A percentile compares a stretch with the other conserved stretches of the same genome.
Conservation (phyloP, 2,888 invertebrate species). For the Nemurella pictetii region DNA sequence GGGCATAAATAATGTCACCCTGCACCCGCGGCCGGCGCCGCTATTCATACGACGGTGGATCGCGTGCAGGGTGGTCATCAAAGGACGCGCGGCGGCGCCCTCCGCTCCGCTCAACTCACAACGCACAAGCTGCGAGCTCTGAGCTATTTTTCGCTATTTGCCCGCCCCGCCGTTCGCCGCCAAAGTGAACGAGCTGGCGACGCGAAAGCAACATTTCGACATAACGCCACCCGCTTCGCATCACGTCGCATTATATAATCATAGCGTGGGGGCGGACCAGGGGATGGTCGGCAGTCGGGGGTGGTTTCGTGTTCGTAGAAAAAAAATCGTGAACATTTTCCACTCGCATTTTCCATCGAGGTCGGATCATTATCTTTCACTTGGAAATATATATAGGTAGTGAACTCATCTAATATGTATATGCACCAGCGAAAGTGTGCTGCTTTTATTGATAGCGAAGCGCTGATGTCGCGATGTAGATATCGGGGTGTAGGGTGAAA, state of each 20-base stretch:
- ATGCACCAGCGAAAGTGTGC: neutral
- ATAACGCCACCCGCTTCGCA: neutral
- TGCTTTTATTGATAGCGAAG: neutral
- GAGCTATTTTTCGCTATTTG: neutral
- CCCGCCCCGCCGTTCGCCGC: neutral
- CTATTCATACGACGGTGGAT: neutral
- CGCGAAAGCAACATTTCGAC: neutral
- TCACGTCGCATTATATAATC: neutral
- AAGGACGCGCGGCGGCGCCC: neutral
- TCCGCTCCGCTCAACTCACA: no score
- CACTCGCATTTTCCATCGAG: neutral
- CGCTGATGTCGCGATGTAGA: neutral
- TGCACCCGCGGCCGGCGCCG: neutral
- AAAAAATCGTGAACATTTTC: neutral
- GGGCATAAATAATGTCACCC: no score
- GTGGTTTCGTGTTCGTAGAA: neutral
- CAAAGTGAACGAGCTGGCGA: no score
- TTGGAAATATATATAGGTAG: neutral
- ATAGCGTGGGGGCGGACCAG: neutral
- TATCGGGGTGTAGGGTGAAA: no score
- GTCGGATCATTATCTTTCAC: neutral
- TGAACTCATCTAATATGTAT: neutral
- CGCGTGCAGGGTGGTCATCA: constrained; percentile 1
- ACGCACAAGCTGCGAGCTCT: no score
- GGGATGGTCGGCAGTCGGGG: neutral